Conservation (phyloP, 1,140 invertebrate species). For the Harlomillsia oculata region DNA sequence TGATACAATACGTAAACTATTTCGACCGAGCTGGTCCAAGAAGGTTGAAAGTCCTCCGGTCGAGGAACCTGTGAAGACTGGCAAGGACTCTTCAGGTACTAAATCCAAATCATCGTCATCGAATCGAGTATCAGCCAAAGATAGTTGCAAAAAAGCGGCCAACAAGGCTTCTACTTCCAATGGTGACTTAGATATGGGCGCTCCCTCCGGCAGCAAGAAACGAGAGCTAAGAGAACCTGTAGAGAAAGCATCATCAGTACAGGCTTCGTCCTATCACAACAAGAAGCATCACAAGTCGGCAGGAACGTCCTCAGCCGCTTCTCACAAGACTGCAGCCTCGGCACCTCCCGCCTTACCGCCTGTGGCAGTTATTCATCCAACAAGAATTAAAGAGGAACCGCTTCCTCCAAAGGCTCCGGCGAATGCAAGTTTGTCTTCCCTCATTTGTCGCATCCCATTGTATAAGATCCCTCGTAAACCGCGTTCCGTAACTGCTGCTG, state of each 20-base stretch:
- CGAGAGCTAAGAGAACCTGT: conserved; percentile 1
- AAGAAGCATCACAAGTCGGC: conserved; percentile 9
- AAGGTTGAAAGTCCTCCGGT: conserved; percentile 32
- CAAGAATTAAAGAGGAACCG: conserved; percentile 14
- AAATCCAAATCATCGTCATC: conserved; percentile 1
- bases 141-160: conserved; percentile 13
- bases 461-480: conserved; percentile 13
- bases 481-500: not conserved
- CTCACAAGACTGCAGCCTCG: not conserved
- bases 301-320: not conserved
- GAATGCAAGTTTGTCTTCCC: not conserved
- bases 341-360: not conserved
- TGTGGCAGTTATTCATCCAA: not conserved
- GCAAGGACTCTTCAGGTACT: not conserved
- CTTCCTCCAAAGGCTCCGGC: not conserved
- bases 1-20: conserved; percentile 55
- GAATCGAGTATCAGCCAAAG: conserved; percentile 32
- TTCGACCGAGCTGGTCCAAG: conserved; percentile 46
- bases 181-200: not conserved
- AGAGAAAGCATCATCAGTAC: conserved; percentile 1
- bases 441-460: conserved; percentile 28
- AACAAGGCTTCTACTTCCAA: not conserved
- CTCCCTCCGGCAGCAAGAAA: conserved; percentile 4
- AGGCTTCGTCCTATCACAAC: conserved; percentile 3
- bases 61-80: not conserved